phyloP scores from a whole-genome alignment of 2,888 invertebrate genomes.

The Tryphoninae sp. region DNA sequence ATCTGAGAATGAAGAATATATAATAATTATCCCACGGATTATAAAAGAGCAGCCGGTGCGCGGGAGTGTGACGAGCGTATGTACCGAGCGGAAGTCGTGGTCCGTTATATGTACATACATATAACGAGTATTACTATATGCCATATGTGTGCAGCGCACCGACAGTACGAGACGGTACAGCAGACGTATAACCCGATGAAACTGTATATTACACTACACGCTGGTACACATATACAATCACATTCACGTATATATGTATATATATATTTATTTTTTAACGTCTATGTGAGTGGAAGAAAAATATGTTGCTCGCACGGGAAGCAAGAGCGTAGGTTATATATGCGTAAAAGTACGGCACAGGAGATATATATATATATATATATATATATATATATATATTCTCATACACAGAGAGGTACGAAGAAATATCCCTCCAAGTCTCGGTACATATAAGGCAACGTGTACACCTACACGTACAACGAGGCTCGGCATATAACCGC shows the following conservation, averaged over 20 bases:
- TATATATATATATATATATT: slow-evolving; percentile 31
- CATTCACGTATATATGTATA: not conserved
- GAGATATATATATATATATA: slow-evolving; percentile 31
- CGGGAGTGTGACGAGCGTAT: slow-evolving; percentile 56
- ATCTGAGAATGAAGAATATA: slow-evolving; percentile 47
- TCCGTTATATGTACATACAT: slow-evolving; percentile 54
- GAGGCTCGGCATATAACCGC: slow-evolving; percentile 26
- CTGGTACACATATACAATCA: not conserved
- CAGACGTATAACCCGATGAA: slow-evolving; percentile 52
- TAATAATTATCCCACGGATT: slow-evolving; percentile 56
- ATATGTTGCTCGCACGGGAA: slow-evolving; percentile 41
- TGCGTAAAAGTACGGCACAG: slow-evolving; percentile 27
- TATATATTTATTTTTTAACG: not conserved
- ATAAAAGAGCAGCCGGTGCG: slow-evolving; percentile 58
- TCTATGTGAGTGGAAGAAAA: slow-evolving; percentile 33
- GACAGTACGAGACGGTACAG: slow-evolving; percentile 49
- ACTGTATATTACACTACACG: slow-evolving; percentile 27
- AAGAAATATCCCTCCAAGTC: slow-evolving; percentile 43
- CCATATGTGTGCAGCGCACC: slow-evolving; percentile 4
- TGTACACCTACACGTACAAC: slow-evolving; percentile 69
- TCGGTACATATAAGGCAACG: slow-evolving; percentile 75
- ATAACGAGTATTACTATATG: slow-evolving; percentile 37
- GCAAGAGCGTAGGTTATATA: slow-evolving; percentile 40
- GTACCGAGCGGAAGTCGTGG: slow-evolving; percentile 57
- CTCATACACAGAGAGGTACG: slow-evolving; percentile 12